phyloP scores from a whole-genome alignment of 2,888 invertebrate genomes.

The Lymantria monacha region DNA sequence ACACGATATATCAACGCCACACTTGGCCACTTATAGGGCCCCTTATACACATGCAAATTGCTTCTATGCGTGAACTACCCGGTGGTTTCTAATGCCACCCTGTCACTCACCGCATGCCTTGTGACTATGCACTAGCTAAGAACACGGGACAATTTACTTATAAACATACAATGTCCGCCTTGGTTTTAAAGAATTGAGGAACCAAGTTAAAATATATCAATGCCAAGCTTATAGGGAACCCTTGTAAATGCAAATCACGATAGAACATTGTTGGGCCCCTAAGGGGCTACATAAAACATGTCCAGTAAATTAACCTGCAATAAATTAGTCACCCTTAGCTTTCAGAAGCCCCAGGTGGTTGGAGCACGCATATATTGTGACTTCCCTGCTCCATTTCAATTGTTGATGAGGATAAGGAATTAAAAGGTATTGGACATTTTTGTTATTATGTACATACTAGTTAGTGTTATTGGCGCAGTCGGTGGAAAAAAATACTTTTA shows the following conservation, averaged over 20 bases:
- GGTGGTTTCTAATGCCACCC: not conserved
- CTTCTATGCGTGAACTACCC: not conserved
- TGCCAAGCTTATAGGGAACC: conserved; percentile 41
- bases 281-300: conserved; percentile 51
- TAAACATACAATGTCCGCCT: too few relatives aligned
- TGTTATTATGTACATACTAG: not conserved
- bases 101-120: not conserved
- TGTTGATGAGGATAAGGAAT: conserved; percentile 47
- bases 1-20: conserved; percentile 24
- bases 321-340: conserved; percentile 59
- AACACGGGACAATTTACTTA: not conserved
- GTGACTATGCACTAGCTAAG: not conserved
- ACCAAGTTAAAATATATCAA: conserved; percentile 21
- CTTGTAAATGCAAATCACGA: conserved; percentile 70
- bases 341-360: conserved; percentile 50
- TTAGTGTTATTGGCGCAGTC: conserved; percentile 5
- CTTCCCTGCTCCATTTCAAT: conserved; percentile 53
- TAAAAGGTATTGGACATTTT: conserved; percentile 10
- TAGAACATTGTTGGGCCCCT: conserved; percentile 59
- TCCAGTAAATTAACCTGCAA: conserved; percentile 62
- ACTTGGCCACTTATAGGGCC: conserved; percentile 35
- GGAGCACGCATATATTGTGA: conserved; percentile 54
- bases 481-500: too few relatives aligned
- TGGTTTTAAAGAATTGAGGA: not conserved
- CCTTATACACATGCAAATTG: conserved; percentile 69